A percentile compares a stretch with the other conserved stretches of the same genome.
phyloP scores from a whole-genome alignment of 2,113 vertebrate genomes.

The Chrysemys picta region DNA sequence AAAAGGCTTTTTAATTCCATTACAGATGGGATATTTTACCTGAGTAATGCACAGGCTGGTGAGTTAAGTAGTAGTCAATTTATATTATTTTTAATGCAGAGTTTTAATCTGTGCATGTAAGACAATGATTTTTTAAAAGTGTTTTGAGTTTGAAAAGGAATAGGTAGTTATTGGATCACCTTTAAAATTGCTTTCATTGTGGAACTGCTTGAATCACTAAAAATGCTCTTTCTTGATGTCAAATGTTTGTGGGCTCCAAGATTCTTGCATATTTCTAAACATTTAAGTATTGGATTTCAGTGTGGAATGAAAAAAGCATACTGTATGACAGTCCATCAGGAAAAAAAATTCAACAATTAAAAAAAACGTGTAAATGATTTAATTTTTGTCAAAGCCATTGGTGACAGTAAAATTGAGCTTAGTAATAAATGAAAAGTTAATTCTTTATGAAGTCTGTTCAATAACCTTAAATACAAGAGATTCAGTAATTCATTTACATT shows the following conservation, averaged over 20 bases:
- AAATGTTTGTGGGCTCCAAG: not conserved
- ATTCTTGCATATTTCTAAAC: not conserved
- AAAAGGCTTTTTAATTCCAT: conserved; percentile 79
- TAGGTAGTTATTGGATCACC: not conserved
- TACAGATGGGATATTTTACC: conserved; percentile 71
- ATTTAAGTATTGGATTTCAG: not conserved
- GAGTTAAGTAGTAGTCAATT: conserved; percentile 76
- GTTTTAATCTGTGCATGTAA: conserved; percentile 31
- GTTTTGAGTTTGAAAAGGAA: conserved; percentile 28
- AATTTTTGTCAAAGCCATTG: not conserved
- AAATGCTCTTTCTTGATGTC: not conserved
- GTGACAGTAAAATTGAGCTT: not conserved
- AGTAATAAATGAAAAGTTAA: not conserved
- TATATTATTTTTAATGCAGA: conserved; percentile 56
- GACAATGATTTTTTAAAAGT: not conserved
- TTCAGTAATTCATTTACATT: not conserved
- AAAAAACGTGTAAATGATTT: not conserved
- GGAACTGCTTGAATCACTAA: not conserved
- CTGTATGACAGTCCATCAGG: not conserved
- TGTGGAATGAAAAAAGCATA: not conserved
- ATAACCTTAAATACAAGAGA: not conserved
- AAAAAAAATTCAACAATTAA: not conserved
- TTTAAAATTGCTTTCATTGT: conserved; percentile 35
- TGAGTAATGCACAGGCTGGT: conserved; percentile 69
- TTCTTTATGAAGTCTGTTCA: not conserved